Percentiles rank a stretch among this genome's conserved stretches.
Conservation (phyloP, 2,797 vertebrate species). For the Schizothorax lantsangensis region DNA sequence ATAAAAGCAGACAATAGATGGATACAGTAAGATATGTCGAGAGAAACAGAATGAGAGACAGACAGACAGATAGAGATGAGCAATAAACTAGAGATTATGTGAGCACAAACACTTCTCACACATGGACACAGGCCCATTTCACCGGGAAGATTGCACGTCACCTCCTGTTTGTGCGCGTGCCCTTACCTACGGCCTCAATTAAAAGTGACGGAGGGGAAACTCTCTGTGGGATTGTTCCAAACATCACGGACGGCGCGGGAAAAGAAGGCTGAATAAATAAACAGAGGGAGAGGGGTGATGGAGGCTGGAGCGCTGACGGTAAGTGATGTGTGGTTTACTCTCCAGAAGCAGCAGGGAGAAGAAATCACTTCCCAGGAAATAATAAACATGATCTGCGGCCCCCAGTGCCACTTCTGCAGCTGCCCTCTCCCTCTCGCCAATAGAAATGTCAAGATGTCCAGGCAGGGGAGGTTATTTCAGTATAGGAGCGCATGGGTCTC, state of each 20-base stretch:
- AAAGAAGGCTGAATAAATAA: constrained; percentile 47
- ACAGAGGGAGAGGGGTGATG: constrained; percentile 37
- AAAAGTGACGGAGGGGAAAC: constrained; percentile 60
- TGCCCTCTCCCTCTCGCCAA: constrained; percentile 46
- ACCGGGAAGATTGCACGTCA: constrained; percentile 61
- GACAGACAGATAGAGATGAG: constrained; percentile 36
- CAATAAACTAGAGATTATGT: constrained; percentile 49
- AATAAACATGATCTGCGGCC: constrained; percentile 63
- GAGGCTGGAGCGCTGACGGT: constrained; percentile 50
- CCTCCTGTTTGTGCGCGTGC: constrained; percentile 53
- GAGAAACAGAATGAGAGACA: constrained; percentile 13
- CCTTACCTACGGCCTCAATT: constrained; percentile 60
- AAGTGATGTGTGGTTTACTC: constrained; percentile 64
- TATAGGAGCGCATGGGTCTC: constrained; percentile 34
- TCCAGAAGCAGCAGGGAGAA: constrained; percentile 57
- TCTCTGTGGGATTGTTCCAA: constrained; percentile 28
- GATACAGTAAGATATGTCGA: background rate
- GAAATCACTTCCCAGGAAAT: constrained; percentile 65
- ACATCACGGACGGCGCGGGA: background rate
- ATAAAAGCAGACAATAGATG: background rate
- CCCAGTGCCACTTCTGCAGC: constrained; percentile 45
- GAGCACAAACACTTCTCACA: constrained; percentile 54
- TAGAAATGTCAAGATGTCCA: constrained; percentile 63
- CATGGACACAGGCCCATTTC: constrained; percentile 46
- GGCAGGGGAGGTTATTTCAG: constrained; percentile 49